phyloP scores from a whole-genome alignment of 2,797 vertebrate species.

The Enteromius unitaeniatus region DNA sequence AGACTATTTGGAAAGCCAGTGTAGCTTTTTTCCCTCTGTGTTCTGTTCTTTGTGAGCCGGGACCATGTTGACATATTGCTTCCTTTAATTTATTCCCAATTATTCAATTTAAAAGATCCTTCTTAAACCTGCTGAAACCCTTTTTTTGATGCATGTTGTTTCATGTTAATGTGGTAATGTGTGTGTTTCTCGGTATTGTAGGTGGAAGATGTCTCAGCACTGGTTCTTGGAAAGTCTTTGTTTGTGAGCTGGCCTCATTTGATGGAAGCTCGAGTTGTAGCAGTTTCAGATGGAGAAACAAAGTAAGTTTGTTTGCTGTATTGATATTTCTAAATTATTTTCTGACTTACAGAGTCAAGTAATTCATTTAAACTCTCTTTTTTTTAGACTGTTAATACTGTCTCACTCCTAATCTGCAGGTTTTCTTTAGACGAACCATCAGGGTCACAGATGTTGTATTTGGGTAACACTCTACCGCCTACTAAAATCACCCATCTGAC shows the following conservation, averaged over 20 bases:
- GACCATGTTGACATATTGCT: no score
- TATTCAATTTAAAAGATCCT: no score
- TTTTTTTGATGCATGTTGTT: not conserved
- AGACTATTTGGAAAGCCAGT: not conserved
- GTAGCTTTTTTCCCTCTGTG: not conserved
- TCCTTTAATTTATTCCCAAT: no score
- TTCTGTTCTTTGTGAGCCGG: not conserved
- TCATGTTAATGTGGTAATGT: not conserved
- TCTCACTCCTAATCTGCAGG: conserved; percentile 67
- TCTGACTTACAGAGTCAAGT: not conserved
- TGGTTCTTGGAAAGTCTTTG: conserved; percentile 84
- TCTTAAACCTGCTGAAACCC: no score
- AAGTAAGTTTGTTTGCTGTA: conserved; percentile 79
- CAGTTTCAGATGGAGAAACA: conserved; percentile 90
- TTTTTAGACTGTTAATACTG: not conserved
- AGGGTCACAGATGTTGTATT: conserved; percentile 86
- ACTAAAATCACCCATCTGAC: conserved; percentile 83
- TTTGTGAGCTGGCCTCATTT: conserved; percentile 98
- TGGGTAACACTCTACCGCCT: conserved; percentile 81
- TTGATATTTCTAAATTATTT: not conserved
- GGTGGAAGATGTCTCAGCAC: conserved; percentile 82
- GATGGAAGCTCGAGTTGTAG: conserved; percentile 92
- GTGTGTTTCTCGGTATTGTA: conserved; percentile 67
- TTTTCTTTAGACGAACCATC: conserved; percentile 87
- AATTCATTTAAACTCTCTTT: not conserved